A percentile compares a stretch with the other conserved stretches of the same genome.
These are phyloP conservation scores for Crypturellus undulatus DNA, from an alignment of 2,113 vertebrate species.

Conservation along the genomic window DNA sequence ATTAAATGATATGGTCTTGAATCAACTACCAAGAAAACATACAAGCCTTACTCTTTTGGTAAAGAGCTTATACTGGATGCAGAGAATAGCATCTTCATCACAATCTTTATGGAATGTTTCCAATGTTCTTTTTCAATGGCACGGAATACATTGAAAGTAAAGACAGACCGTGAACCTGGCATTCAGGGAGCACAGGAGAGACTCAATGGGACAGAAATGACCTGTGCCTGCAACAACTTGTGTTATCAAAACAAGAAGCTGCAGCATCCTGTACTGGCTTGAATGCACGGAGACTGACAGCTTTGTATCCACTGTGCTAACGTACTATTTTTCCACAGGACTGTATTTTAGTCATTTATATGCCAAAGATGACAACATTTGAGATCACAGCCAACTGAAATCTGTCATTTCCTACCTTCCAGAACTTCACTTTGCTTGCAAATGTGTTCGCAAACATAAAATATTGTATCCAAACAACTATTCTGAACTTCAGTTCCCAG, in stretches of 20 bases:
- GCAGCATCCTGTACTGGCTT: not conserved
- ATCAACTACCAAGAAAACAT: not conserved
- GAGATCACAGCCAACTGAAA: not conserved
- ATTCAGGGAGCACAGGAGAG: not conserved
- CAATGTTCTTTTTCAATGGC: not conserved
- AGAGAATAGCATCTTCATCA: not conserved
- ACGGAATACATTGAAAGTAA: not conserved
- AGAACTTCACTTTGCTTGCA: not conserved
- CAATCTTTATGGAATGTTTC: not conserved
- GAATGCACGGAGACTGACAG: fast-evolving
- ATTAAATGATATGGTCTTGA: not conserved
- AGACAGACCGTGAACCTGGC: not conserved
- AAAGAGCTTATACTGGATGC: not conserved
- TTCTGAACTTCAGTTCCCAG: not conserved
- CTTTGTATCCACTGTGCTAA: not conserved
- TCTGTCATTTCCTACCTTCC: not conserved
- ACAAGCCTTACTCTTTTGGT: not conserved
- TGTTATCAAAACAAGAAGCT: not conserved
- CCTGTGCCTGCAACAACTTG: not conserved
- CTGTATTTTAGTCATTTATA: not conserved
- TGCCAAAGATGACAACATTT: not conserved
- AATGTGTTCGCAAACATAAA: not conserved
- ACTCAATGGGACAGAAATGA: not conserved
- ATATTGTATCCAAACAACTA: not conserved
- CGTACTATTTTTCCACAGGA: not conserved